Evolutionary conservation across 2,797 vertebrate species (phyloP).

Genomic region (Pelodytes ibericus): DNA sequence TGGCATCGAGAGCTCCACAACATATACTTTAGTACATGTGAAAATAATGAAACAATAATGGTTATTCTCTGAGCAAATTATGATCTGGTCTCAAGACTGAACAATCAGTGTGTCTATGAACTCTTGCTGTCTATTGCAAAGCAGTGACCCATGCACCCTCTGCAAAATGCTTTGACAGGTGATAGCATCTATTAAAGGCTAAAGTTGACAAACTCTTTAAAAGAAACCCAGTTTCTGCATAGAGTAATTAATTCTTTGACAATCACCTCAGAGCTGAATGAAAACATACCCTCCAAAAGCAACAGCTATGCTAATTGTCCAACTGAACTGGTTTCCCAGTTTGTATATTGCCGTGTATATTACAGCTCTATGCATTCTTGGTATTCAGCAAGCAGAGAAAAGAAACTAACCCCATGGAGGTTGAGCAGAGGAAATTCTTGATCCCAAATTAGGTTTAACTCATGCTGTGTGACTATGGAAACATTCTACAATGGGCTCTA

Average conservation of each 20-base stretch:
- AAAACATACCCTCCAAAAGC: constrained; percentile 61
- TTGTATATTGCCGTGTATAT: constrained; percentile 26
- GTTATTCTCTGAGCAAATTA: too few relatives aligned
- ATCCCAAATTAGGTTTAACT: not conserved
- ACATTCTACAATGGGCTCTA: too few relatives aligned
- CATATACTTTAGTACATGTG: too few relatives aligned
- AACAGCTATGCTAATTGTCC: constrained; percentile 57
- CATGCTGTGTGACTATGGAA: not conserved
- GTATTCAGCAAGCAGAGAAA: constrained; percentile 1
- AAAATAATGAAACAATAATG: too few relatives aligned
- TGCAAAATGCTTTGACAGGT: constrained; percentile 68
- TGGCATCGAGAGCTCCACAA: too few relatives aligned
- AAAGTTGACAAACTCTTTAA: constrained; percentile 67
- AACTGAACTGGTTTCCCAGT: constrained; percentile 28
- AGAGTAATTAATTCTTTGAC: constrained; percentile 73
- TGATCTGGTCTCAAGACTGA: constrained; percentile 48
- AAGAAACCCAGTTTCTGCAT: constrained; percentile 63
- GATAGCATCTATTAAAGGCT: constrained; percentile 60
- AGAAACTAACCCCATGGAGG: not conserved
- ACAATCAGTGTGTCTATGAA: constrained; percentile 53
- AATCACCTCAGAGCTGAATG: constrained; percentile 65
- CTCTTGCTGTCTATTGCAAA: constrained; percentile 56
- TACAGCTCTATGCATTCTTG: not conserved
- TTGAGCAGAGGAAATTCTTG: not conserved
- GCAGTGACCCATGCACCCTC: constrained; percentile 60